phyloP scores from a whole-genome alignment of 2,113 vertebrate genomes.

The Hydrochoerus hydrochaeris region DNA sequence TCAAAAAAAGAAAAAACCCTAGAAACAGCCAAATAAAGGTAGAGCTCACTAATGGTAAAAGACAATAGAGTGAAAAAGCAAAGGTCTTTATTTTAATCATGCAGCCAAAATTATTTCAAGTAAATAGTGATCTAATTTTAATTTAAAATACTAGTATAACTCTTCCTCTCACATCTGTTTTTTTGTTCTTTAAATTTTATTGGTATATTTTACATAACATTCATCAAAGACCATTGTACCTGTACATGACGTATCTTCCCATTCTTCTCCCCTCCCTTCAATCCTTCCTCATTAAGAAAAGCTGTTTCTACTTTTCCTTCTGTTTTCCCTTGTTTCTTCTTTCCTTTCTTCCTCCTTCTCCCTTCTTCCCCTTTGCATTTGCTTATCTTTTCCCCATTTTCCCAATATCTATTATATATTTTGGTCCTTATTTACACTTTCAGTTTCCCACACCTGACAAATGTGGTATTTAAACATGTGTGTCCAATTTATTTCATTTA shows the following conservation, averaged over 20 bases:
- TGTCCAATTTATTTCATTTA: not conserved
- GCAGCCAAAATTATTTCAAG: not conserved
- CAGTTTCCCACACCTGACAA: not conserved
- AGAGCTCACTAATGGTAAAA: not conserved
- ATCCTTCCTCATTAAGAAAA: not conserved
- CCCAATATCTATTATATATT: not conserved
- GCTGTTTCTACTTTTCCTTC: not conserved
- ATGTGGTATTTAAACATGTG: not conserved
- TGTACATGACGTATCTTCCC: not conserved
- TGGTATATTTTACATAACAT: not conserved
- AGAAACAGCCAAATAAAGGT: not conserved
- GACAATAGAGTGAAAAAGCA: not conserved
- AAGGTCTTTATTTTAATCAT: not conserved
- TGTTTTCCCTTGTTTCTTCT: not conserved
- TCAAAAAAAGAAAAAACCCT: not conserved
- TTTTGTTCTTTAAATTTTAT: not conserved
- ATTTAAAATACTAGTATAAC: not conserved
- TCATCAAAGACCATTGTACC: not conserved
- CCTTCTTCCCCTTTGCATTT: not conserved
- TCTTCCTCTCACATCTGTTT: not conserved
- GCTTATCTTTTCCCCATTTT: not conserved
- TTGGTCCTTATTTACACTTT: not conserved
- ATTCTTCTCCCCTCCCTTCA: not conserved
- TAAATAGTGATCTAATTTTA: not conserved
- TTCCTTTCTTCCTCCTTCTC: not conserved